phyloP scores from a whole-genome alignment of 2,888 invertebrate genomes.

The Dromius quadrimaculatus region DNA sequence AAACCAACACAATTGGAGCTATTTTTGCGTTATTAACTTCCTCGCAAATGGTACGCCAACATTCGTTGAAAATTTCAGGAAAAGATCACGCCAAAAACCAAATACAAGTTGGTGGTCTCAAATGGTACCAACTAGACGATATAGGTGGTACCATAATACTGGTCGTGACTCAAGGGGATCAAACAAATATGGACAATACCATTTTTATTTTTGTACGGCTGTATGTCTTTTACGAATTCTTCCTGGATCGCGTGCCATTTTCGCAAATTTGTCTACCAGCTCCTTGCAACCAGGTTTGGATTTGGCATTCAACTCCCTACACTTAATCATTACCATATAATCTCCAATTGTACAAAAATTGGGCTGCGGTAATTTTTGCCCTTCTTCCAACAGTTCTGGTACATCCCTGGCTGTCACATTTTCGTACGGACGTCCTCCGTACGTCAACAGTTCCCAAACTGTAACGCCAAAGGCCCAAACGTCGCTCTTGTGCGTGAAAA shows the following conservation, averaged over 20 bases:
- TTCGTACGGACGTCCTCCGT: constrained; percentile 94
- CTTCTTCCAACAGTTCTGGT: constrained; percentile 92
- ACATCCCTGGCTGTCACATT: constrained; percentile 92
- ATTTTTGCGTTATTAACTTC: no score
- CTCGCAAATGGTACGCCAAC: no score
- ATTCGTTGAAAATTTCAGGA: no score
- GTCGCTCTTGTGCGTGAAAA: constrained; percentile 98
- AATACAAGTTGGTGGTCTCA: no score
- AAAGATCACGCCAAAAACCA: no score
- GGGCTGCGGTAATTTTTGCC: constrained; percentile 93
- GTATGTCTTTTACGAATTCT: no score
- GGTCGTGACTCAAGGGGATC: no score
- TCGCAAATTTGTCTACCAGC: constrained; percentile 91
- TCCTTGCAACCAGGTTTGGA: constrained; percentile 94
- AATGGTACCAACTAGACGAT: no score
- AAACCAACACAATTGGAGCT: no score
- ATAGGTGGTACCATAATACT: no score
- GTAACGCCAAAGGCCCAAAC: constrained; percentile 99
- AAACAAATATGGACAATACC: no score
- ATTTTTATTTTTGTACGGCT: no score
- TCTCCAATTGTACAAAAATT: constrained; percentile 94
- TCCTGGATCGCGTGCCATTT: constrained; percentile 96
- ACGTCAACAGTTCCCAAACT: constrained; percentile 97
- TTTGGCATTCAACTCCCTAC: constrained; percentile 98
- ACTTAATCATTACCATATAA: constrained; percentile 96